phyloP scores from a whole-genome alignment of 2,888 invertebrate genomes.

The Apomyelois bistriatella region DNA sequence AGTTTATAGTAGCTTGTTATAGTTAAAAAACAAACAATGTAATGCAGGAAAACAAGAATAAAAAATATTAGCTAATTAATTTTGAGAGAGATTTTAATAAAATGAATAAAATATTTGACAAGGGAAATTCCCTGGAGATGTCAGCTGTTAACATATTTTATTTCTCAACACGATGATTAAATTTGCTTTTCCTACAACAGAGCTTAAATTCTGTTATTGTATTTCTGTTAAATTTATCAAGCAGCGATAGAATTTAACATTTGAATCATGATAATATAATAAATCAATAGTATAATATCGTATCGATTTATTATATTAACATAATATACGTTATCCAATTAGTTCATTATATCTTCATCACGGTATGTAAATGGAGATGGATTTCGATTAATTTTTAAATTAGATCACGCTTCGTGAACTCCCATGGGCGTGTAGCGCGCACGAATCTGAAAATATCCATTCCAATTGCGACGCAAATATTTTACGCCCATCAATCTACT shows the following conservation, averaged over 20 bases:
- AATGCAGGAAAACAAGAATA: background rate
- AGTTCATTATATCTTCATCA: constrained; percentile 9
- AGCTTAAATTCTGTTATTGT: too few relatives aligned
- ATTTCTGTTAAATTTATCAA: too few relatives aligned
- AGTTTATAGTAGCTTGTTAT: too few relatives aligned
- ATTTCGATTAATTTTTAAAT: constrained; percentile 13
- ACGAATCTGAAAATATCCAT: constrained; percentile 8
- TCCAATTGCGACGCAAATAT: constrained; percentile 16
- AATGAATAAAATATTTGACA: background rate
- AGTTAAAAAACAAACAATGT: background rate
- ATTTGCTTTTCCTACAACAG: background rate
- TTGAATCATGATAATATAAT: background rate
- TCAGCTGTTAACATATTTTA: background rate
- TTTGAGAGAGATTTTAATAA: background rate
- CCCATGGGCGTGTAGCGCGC: constrained; percentile 4
- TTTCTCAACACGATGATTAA: background rate
- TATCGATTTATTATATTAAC: too few relatives aligned
- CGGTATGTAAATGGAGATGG: constrained; percentile 10
- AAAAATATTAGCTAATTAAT: background rate
- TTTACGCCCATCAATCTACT: constrained; percentile 25
- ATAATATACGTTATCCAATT: constrained; percentile 2
- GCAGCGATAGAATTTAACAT: background rate
- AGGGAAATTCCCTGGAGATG: background rate
- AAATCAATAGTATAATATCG: background rate
- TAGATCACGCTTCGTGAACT: constrained; percentile 11